Evolutionary conservation across 2,113 vertebrate species (phyloP), one percentile per base, ranked within the genome.

Genomic region (Chloropsis cyanopogon): DNA sequence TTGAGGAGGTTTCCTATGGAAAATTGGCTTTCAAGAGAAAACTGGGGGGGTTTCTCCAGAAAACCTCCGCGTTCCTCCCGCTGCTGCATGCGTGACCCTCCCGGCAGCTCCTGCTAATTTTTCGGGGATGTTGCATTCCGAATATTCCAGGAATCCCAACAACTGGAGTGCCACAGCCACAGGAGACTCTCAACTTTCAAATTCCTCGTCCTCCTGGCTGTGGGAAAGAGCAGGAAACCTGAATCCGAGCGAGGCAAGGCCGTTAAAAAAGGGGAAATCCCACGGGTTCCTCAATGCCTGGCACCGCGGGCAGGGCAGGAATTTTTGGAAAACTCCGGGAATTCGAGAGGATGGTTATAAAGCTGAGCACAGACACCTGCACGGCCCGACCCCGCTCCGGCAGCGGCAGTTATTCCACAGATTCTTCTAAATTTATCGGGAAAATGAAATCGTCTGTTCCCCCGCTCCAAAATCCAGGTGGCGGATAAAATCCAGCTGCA

Each of bases 101-200:
- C 8, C 1, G 10, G 69, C 50, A 66, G 84, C 65, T 60, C 91
- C 61, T 5, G 60, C 37, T 37, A 4, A 29, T 49, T 69, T 84
- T 41, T 9, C 2, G 60, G 72, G 82, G 69, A 35, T 31, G 76
- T 26, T 26, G 72, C 2, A 89, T 92, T 64, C 60, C 29, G 93
- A 92, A 65, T 75, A 96, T 96, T 86, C 92, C 93, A 95, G 61
- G 96, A 96, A 96, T 96, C 92, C 87, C 84, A 89, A 39, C 96
- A 92, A 94, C 92, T 59, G 91, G 22, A 46, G 86, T 9, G 33
- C 63, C 16, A 39, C 77, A 37, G 86, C 92, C 87, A 4, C 92
- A 50, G 69, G 89, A 92, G 95, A 52, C 69, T 94, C 96, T 95
- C 96, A 82, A 11, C 95, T 96, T 95, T 94, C 95, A 75, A 92